Conservation (phyloP, 2,113 vertebrate genomes). For the Alethe castanea region DNA sequence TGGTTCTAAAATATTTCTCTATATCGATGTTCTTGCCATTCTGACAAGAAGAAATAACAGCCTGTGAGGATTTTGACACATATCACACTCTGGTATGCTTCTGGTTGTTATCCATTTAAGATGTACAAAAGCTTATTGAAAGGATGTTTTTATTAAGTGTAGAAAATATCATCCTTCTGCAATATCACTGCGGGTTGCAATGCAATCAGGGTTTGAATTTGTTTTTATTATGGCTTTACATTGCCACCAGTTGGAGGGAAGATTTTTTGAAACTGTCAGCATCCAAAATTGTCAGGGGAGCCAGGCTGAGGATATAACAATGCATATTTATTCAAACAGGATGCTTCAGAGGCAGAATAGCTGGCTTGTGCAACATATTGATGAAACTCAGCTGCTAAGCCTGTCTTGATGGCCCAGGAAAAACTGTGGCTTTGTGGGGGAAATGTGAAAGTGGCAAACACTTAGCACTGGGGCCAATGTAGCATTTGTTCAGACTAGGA, state of each 20-base stretch:
- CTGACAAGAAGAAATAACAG: conserved; percentile 22
- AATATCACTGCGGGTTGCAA: not conserved
- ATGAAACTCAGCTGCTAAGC: not conserved
- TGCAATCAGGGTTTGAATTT: not conserved
- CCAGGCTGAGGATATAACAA: not conserved
- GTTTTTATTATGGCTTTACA: conserved; percentile 8
- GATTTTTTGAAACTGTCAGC: conserved; percentile 9
- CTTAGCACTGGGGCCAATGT: not conserved
- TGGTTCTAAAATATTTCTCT: conserved; percentile 5
- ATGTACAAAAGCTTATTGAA: not conserved
- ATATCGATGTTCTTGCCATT: not conserved
- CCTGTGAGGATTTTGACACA: conserved; percentile 2
- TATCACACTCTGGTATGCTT: not conserved
- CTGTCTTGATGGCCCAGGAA: not conserved
- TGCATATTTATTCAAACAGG: not conserved
- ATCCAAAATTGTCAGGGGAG: not conserved
- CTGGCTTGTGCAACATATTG: not conserved
- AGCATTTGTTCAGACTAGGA: not conserved
- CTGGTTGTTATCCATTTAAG: not conserved
- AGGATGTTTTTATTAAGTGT: conserved; percentile 9
- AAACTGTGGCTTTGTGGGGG: not conserved
- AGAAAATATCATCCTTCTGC: not conserved
- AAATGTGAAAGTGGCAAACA: not conserved
- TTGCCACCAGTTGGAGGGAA: not conserved
- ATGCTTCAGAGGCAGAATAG: not conserved